Evolutionary conservation across 2,797 vertebrate genomes (phyloP).

Genomic region (Chiroxiphia lanceolata): DNA sequence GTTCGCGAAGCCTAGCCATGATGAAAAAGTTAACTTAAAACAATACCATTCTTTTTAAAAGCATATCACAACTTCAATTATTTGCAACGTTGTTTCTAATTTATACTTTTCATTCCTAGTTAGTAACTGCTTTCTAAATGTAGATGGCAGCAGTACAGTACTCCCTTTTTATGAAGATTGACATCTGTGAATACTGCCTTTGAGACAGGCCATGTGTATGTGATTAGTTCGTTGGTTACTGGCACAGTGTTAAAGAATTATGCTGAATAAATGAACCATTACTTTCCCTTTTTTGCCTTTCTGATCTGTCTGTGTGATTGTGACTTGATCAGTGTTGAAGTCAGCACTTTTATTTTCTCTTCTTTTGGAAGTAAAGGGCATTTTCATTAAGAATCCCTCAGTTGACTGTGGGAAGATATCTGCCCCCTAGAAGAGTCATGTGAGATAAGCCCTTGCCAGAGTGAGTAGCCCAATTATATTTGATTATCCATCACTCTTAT

Average conservation of each 20-base stretch:
- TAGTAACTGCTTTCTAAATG: background rate
- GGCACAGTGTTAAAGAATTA: conserved; percentile 23
- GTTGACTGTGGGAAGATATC: conserved; percentile 12
- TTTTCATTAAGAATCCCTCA: background rate
- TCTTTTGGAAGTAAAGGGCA: background rate
- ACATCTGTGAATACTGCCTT: conserved; percentile 20
- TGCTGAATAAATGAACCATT: background rate
- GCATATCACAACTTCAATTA: background rate
- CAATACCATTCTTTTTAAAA: background rate
- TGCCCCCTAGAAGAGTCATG: background rate
- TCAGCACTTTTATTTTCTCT: conserved; percentile 40
- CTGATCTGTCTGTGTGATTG: background rate
- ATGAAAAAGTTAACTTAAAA: background rate
- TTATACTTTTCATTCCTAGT: background rate
- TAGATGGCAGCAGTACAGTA: background rate
- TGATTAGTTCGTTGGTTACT: conserved; percentile 2
- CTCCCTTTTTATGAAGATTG: background rate
- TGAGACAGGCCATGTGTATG: background rate
- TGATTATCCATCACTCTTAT: background rate
- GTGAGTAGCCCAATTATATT: background rate
- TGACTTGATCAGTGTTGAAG: background rate
- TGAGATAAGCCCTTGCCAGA: background rate
- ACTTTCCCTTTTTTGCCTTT: background rate
- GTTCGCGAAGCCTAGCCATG: too few species aligned
- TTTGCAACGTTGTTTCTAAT: background rate